Base-by-base conservation (phyloP, 1,140 invertebrate genomes). In the Monochamus saltuarius region DNA sequence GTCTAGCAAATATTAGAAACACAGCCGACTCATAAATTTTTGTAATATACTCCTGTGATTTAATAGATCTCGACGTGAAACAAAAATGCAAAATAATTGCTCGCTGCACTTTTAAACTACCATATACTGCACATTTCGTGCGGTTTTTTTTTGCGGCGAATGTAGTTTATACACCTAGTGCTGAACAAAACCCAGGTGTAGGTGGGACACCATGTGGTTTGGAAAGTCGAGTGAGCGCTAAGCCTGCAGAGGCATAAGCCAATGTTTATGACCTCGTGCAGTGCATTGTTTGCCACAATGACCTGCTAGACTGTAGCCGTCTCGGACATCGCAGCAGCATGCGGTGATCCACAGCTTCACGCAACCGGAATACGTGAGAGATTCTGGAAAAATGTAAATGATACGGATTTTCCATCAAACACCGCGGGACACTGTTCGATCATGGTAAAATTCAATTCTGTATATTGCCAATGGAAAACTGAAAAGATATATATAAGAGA, bases 351-450 rank as follows among this genome's bases (percentile, higher is more conserved):
- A 40, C 37, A 22, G 51, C 40, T 54, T 54, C 51, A 54, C 22
- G 39, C n/a, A n/a, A 37, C 39, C 54, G 54, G 35, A 37, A 56
- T 47, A 45, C 34, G 62, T 64, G 58, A 66, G 64, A 60, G 62
- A 66, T 66, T 66, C 52, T 45, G 51, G 56, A 62, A 66, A 66
- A 66, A 66, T 64, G 61, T 56, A 66, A 66, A 66, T 66, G 46
- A 63, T 43, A 38, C 37, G 38, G 22, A 29, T 29, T 29, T 29
- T 29, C 22, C 22, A 29, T 29, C 22, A 29, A 29, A 29, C 6
- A 6, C n/a, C n/a, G n/a, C n/a, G n/a, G n/a, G n/a, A n/a, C 22
- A 29, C 22, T 29, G 2, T 6, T 29, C 6, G 22, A 29, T 29
- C 22, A 6, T 29, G 22, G 2, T 29, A 29, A 29, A 29, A 29